Evolutionary conservation across 1,140 invertebrate species (phyloP), one percentile per base, ranked within the genome.

Genomic region (Myzus persicae): DNA sequence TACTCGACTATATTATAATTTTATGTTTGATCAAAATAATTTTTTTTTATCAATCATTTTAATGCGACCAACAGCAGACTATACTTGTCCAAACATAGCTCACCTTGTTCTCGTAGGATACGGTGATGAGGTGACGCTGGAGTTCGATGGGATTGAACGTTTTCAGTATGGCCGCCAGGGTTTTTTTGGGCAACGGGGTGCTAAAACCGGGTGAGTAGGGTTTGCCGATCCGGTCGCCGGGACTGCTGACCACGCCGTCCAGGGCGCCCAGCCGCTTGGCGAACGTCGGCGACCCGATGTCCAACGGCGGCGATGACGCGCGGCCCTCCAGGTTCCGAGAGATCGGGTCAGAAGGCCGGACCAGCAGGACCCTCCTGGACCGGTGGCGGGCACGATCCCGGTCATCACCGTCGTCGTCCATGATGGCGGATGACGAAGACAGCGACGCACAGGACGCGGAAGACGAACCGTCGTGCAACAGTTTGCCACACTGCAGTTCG

Each of bases 101-200:
- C 94, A 98, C 97, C 96, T 98, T 97, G 96, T 98, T 98, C 95
- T 98, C 97, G 95, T 98, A 97, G 94, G 97, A 97, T 93, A 97
- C 96, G 18, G 96, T 97, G 93, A 98, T 96, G 40, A 98, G 96
- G 95, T 98, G 97, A 92, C 97, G 96, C 95, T 98, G 97, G 94
- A 98, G 96, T 95, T 98, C 97, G 48, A 98, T 95, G 8, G 97
- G 97, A 95, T 97, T 97, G 81, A 96, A 96, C 95, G 98, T 97
- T 90, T 96, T 96, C 82, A 98, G 96, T 95, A 98, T 98, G 94
- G 97, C 97, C 94, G 97, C 96, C 94, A 98, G 97, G 95, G 98
- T 97, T 93, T 96, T 96, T 42, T 94, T 94, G 93, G 95, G 94
- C n/a, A 95, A 95, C 67, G 94, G 94, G 24, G 95, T 94, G 14